Evolutionary conservation across 2,888 invertebrate genomes (phyloP), one percentile per base, ranked within the genome.

Genomic region (Eledone cirrhosa): DNA sequence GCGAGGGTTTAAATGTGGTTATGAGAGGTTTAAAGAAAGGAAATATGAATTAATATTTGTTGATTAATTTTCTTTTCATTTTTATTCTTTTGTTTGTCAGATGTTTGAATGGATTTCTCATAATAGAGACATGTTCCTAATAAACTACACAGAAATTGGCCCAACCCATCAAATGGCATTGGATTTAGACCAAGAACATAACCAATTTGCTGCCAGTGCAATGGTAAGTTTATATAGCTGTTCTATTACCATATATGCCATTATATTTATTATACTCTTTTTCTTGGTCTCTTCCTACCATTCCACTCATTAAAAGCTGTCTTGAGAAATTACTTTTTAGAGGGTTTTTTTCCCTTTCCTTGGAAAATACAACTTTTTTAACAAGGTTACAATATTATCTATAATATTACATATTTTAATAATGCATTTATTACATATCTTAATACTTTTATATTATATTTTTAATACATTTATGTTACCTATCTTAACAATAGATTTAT

Each of bases 41-140:
- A 41, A 2, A 41, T 41, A 8, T 41, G 41, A 41, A 41, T 41
- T 41, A 41, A 41, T 69, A 27, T 24, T 22, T 53, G 3, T 63
- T 63, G 11, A 11, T 67, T 29, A 22, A 19, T 67, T 29, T 22
- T 29, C 19, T 27, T 65, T 7, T 65, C n/a, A 13, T 16, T 67
- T 24, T 14, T 65, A 2, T 74, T 74, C 14, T 74, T n/a, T 76
- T 59, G 63, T 69, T 78, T 63, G 84, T 29, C 92, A 97, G 94
- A 98, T 98, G 97, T 95, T 98, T 90, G 97, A 98, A 89, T 98
- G 98, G 98, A 97, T 98, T 83, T 95, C 96, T 87, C 97, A 97
- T 91, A 97, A 98, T 90, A 94, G 97, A 79, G 97, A 97, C 89
- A 95, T 96, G 82, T 98, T 99, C 92, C 94, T 98, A 83, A 94